Conservation (phyloP, 2,113 vertebrate genomes). For the Protomyctophum bolini region DNA sequence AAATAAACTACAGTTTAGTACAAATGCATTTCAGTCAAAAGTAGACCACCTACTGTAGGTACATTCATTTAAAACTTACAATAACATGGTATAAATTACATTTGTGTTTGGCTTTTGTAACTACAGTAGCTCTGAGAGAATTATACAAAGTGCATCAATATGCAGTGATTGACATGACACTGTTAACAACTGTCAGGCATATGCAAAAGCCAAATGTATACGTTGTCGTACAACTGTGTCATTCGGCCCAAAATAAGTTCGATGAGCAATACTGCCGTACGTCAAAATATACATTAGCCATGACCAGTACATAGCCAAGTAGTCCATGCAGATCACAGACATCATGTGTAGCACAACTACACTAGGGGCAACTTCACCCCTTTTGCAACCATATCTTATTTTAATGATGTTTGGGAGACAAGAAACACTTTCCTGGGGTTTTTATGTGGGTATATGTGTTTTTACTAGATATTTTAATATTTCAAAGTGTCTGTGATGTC, state of each 20-base stretch:
- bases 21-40: constrained; percentile 76
- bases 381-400: too few relatives aligned
- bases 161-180: constrained; percentile 67
- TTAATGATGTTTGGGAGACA: too few relatives aligned
- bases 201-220: too few relatives aligned
- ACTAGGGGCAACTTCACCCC: too few relatives aligned
- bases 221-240: too few relatives aligned
- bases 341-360: constrained; percentile 41
- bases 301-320: constrained; percentile 22
- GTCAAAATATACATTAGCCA: too few relatives aligned
- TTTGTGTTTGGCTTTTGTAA: constrained; percentile 69
- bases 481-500: too few relatives aligned
- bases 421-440: too few relatives aligned
- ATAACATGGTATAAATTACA: constrained; percentile 50
- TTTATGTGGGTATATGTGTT: too few relatives aligned
- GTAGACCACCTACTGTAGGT: constrained; percentile 65
- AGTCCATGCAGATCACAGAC: constrained; percentile 41
- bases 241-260: too few relatives aligned
- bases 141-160: constrained; percentile 71
- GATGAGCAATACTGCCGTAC: too few relatives aligned
- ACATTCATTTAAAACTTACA: constrained; percentile 81
- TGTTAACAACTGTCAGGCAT: constrained; percentile 19
- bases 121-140: constrained; percentile 63
- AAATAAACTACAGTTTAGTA: constrained; percentile 64
- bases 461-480: too few relatives aligned